These are phyloP conservation scores for Dascyllus trimaculatus DNA, from an alignment of 2,113 vertebrate species.

Conservation along the genomic window DNA sequence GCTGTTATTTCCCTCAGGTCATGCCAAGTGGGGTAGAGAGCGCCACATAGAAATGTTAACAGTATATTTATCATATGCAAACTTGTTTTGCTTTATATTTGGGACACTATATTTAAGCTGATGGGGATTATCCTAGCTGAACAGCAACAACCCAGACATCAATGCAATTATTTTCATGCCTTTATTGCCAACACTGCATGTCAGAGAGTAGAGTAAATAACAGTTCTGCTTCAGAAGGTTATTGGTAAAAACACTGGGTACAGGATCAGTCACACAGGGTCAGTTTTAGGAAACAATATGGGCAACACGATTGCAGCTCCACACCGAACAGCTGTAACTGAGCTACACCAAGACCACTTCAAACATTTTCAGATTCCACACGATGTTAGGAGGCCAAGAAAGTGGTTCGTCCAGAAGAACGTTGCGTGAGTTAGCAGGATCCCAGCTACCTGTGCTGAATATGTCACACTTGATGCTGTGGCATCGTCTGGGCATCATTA, in stretches of 20 bases:
- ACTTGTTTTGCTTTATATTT: neutral
- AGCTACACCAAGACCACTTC: slow-evolving; percentile 36
- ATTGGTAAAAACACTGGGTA: neutral
- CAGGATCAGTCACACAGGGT: slow-evolving; percentile 4
- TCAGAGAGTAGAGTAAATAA: neutral
- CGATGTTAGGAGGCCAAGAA: slow-evolving; percentile 18
- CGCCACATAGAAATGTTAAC: neutral
- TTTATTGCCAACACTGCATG: slow-evolving; percentile 70
- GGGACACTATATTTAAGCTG: neutral
- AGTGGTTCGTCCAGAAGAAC: slow-evolving; percentile 9
- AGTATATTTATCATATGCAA: slow-evolving; percentile 2
- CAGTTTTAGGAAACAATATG: neutral
- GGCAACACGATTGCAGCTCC: neutral
- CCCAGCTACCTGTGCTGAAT: slow-evolving; percentile 11
- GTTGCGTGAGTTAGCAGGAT: slow-evolving; percentile 6
- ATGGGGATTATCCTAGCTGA: neutral
- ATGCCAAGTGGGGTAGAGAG: neutral
- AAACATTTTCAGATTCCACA: slow-evolving; percentile 38
- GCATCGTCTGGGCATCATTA: slow-evolving; percentile 18
- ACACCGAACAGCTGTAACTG: neutral
- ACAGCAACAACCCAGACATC: slow-evolving; percentile 23
- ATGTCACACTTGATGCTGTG: slow-evolving; percentile 9
- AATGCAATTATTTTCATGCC: slow-evolving; percentile 33
- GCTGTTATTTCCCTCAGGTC: slow-evolving; percentile 46
- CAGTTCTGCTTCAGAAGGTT: slow-evolving; percentile 3